Percentiles rank a stretch among this genome's conserved stretches.
These are phyloP conservation scores for Leptinotarsa haldemani DNA, from an alignment of 2,888 invertebrate genomes.

Conservation along the genomic window DNA sequence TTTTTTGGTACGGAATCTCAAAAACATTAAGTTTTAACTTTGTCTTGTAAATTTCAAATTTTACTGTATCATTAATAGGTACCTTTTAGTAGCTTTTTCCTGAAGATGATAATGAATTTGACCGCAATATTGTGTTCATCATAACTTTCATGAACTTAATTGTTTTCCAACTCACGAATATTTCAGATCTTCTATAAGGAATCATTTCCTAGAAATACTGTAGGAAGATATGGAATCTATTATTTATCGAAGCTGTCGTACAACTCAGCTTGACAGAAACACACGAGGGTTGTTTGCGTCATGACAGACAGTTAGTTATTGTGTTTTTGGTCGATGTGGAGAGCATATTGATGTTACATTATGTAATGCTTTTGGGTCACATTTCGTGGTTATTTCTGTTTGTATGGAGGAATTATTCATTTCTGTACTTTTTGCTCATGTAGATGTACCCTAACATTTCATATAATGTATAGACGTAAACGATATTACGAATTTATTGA, in stretches of 20 bases:
- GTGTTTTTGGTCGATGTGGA: background rate
- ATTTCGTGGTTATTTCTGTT: background rate
- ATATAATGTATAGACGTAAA: too few relatives aligned
- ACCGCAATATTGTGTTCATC: too few relatives aligned
- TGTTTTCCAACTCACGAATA: background rate
- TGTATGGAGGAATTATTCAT: background rate
- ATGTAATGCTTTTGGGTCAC: background rate
- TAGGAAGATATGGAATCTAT: background rate
- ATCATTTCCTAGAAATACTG: background rate
- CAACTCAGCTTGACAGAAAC: background rate
- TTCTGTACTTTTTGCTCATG: too few relatives aligned
- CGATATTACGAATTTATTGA: too few relatives aligned
- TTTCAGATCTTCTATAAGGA: background rate
- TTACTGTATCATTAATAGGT: too few relatives aligned
- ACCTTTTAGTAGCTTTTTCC: too few relatives aligned
- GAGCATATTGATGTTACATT: background rate
- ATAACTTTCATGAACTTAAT: too few relatives aligned
- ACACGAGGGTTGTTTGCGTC: background rate
- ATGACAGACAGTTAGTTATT: background rate
- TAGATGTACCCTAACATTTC: too few relatives aligned
- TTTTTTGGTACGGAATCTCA: too few relatives aligned
- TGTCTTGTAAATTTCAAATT: too few relatives aligned
- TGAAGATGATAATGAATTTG: too few relatives aligned
- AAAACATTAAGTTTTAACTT: too few relatives aligned
- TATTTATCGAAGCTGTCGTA: slow-evolving; percentile 7